These are phyloP conservation scores for Rhagologus leucostigma DNA, from an alignment of 2,113 vertebrate genomes.

Conservation along the genomic window DNA sequence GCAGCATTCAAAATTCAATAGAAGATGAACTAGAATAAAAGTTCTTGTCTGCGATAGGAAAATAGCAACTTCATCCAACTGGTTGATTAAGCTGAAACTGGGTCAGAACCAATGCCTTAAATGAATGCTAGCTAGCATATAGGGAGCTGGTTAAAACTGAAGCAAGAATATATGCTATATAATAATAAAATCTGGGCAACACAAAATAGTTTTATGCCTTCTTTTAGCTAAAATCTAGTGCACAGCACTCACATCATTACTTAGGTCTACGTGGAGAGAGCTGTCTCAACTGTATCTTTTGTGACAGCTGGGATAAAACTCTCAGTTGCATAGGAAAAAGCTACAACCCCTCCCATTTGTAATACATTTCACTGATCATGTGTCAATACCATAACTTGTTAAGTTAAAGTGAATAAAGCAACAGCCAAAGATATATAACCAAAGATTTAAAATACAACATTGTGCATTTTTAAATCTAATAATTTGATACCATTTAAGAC, in stretches of 20 bases:
- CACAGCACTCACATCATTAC: not conserved
- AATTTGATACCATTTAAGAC: not conserved
- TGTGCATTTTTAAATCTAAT: not conserved
- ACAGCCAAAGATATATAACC: not conserved
- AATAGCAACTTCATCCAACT: not conserved
- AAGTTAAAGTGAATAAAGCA: not conserved
- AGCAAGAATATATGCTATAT: not conserved
- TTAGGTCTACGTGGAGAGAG: not conserved
- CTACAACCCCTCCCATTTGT: too few relatives aligned
- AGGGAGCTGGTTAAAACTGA: not conserved
- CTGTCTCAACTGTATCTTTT: not conserved
- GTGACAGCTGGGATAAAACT: not conserved
- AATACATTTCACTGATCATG: not conserved
- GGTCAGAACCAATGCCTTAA: not conserved
- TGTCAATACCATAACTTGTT: not conserved
- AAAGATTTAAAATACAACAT: not conserved
- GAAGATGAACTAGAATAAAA: not conserved
- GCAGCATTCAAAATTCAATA: not conserved
- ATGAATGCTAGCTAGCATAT: not conserved
- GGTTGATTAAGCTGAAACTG: not conserved
- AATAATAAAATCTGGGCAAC: not conserved
- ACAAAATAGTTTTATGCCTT: not conserved
- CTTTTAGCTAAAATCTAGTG: not conserved
- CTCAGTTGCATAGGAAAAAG: not conserved
- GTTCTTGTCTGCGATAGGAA: not conserved